phyloP scores from a whole-genome alignment of 92 coral and sea anemone genomes.

The Phymanthus crucifer region DNA sequence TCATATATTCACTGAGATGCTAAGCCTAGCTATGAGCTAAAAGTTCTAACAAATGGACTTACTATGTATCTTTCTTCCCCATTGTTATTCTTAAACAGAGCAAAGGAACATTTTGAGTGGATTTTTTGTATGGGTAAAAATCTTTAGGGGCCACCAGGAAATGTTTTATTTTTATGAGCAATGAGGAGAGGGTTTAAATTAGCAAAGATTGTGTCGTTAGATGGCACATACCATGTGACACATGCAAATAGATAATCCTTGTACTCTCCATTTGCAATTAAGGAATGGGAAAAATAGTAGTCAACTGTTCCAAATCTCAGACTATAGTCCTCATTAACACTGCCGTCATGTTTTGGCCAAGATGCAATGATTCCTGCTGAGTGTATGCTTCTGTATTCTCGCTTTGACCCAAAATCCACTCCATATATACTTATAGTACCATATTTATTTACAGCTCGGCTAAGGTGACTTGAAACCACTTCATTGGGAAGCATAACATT shows the following conservation, averaged over 20 bases:
- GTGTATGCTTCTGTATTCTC: conserved; percentile 16
- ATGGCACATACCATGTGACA: conserved; percentile 54
- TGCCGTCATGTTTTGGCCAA: conserved; percentile 50
- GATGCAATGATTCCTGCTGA: conserved; percentile 41
- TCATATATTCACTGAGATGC: too few relatives aligned
- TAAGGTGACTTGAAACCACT: background rate
- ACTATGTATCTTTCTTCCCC: conserved; percentile 2
- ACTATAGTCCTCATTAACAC: background rate
- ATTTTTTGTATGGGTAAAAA: conserved; percentile 57
- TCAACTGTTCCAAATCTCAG: conserved; percentile 34
- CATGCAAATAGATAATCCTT: conserved; percentile 51
- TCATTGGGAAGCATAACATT: background rate
- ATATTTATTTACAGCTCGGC: conserved; percentile 16
- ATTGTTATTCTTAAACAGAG: background rate
- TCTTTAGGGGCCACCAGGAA: conserved; percentile 43
- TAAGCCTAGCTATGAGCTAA: background rate
- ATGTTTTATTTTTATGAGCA: background rate
- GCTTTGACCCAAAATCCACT: conserved; percentile 15
- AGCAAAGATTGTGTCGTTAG: background rate
- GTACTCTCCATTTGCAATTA: conserved; percentile 30
- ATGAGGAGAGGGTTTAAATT: background rate
- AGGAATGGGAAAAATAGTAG: conserved; percentile 42
- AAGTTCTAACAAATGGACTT: conserved; percentile 7
- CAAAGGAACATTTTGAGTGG: conserved; percentile 28
- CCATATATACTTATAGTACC: conserved; percentile 1